These are phyloP conservation scores for Papilio aristodemus DNA, from an alignment of 1,140 invertebrate species.

Conservation along the genomic window DNA sequence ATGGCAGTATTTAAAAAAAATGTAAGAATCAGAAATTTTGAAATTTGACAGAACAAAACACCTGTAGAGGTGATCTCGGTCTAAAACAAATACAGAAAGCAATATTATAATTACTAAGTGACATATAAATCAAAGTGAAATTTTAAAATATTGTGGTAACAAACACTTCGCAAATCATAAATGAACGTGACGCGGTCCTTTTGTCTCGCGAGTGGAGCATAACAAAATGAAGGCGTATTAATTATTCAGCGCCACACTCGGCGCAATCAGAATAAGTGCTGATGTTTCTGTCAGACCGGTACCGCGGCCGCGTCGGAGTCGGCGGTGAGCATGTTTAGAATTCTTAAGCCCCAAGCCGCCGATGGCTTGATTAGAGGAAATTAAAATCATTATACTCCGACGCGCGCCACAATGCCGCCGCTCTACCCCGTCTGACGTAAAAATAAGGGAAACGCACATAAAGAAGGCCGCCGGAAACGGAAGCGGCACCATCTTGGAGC, in stretches of 20 bases:
- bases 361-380: constrained; percentile 80
- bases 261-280: constrained; percentile 79
- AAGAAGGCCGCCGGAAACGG: constrained; percentile 77
- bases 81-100: no score
- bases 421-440: constrained; percentile 65
- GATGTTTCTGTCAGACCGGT: constrained; percentile 75
- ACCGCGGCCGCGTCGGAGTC: constrained; percentile 38
- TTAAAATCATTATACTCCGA: constrained; percentile 78
- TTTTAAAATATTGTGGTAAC: constrained; percentile 19
- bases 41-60: no score
- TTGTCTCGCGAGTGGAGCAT: constrained; percentile 61
- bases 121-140: constrained; percentile 32
- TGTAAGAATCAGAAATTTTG: no score
- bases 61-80: no score
- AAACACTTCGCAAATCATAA: constrained; percentile 57
- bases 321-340: constrained; percentile 76
- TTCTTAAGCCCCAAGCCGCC: constrained; percentile 75
- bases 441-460: constrained; percentile 77
- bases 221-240: constrained; percentile 78
- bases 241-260: constrained; percentile 79
- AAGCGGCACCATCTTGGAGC: constrained; percentile 80
- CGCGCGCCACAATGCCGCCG: constrained; percentile 67
- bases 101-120: no score
- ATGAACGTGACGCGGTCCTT: constrained; percentile 59
- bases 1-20: no score